Percentiles rank a stretch among this genome's conserved stretches.
These are phyloP conservation scores for Regulus satrapa DNA, from an alignment of 2,113 vertebrate species.

Conservation along the genomic window DNA sequence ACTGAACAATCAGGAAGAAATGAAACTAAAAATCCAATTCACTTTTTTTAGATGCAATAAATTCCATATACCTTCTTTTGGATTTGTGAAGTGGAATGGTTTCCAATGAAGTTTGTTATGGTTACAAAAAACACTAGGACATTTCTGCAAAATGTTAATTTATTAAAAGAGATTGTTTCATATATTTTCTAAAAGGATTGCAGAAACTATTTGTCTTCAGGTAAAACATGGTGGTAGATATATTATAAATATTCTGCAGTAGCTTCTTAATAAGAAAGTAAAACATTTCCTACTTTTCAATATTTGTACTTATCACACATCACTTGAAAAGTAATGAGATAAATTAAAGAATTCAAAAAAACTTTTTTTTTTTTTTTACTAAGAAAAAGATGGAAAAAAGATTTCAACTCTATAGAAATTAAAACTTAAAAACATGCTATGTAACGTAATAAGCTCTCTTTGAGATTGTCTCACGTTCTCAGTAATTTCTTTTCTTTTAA, in stretches of 20 bases:
- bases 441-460: background rate
- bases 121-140: constrained; percentile 1
- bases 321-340: background rate
- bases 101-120: constrained; percentile 31
- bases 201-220: background rate
- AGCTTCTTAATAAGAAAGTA: constrained; percentile 12
- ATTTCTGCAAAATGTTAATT: constrained; percentile 25
- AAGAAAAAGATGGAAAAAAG: background rate
- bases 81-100: constrained; percentile 2
- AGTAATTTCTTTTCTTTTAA: background rate
- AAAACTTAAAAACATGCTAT: background rate
- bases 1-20: background rate
- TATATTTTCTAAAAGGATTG: background rate
- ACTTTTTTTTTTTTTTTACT: background rate
- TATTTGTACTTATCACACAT: background rate
- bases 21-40: background rate
- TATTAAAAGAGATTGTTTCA: background rate
- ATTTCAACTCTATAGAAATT: background rate
- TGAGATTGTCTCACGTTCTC: background rate
- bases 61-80: background rate
- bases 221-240: background rate
- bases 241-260: background rate
- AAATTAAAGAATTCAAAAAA: background rate
- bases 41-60: background rate
- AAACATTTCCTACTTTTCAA: background rate